A percentile compares a stretch with the other conserved stretches of the same genome.
These are phyloP conservation scores for Fissipunctia ypsillon DNA, from an alignment of 2,888 invertebrate genomes.

Conservation along the genomic window DNA sequence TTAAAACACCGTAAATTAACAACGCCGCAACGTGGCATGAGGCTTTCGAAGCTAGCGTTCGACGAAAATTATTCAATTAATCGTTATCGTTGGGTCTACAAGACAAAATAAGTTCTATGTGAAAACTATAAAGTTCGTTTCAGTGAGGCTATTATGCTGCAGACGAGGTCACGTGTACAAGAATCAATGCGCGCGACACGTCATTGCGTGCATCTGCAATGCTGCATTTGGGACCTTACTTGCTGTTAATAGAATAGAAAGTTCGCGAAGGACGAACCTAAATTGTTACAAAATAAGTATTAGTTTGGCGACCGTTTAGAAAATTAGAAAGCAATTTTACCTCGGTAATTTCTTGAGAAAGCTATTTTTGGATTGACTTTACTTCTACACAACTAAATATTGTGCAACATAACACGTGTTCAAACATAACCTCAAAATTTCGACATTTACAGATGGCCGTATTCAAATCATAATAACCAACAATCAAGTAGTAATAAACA, in stretches of 20 bases:
- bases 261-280: neutral
- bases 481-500: neutral
- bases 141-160: neutral
- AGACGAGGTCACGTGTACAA: slow-evolving; percentile 23
- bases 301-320: neutral
- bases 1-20: neutral
- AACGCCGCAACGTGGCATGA: neutral
- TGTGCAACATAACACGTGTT: slow-evolving; percentile 30
- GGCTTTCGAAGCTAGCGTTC: neutral
- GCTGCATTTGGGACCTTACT: slow-evolving; percentile 55
- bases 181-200: slow-evolving; percentile 55
- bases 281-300: neutral
- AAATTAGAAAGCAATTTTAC: neutral
- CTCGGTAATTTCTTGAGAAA: neutral
- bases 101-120: slow-evolving; percentile 15
- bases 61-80: neutral
- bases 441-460: neutral
- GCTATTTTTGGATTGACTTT: neutral
- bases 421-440: slow-evolving; percentile 46
- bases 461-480: too few relatives aligned
- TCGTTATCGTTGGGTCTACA: neutral
- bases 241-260: neutral
- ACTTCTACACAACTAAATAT: neutral
- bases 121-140: slow-evolving; percentile 14
- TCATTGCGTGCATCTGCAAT: slow-evolving; percentile 60